These are phyloP conservation scores for Lysiphlebus fabarum DNA, from an alignment of 1,140 invertebrate species.

Conservation along the genomic window DNA sequence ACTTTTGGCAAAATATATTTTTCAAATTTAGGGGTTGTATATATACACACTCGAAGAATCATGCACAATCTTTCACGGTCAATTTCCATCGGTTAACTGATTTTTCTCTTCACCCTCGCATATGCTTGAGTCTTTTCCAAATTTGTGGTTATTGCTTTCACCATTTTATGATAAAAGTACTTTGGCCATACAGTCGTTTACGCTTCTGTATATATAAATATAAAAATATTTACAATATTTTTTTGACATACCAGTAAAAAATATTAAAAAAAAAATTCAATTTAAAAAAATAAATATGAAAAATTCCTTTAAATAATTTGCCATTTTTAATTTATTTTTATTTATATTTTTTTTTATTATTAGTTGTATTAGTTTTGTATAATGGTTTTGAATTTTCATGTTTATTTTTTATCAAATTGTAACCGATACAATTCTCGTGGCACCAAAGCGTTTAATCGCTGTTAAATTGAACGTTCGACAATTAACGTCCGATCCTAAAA, in stretches of 20 bases:
- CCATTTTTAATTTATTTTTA: too few relatives aligned
- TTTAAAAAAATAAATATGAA: too few relatives aligned
- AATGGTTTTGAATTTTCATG: conserved; percentile 12
- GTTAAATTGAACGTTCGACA: conserved; percentile 27
- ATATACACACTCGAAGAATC: too few relatives aligned
- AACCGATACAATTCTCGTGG: conserved; percentile 20
- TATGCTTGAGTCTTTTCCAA: conserved; percentile 14
- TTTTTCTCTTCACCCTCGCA: conserved; percentile 12
- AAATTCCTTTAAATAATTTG: too few relatives aligned
- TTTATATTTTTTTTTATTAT: too few relatives aligned
- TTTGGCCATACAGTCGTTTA: conserved; percentile 16
- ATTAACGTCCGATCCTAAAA: conserved; percentile 26
- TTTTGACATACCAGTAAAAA: too few relatives aligned
- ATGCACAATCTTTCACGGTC: conserved; percentile 20
- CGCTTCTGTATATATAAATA: conserved; percentile 11
- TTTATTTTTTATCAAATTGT: conserved; percentile 19
- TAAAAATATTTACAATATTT: conserved; percentile 2
- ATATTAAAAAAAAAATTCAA: too few relatives aligned
- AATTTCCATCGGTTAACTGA: conserved; percentile 25
- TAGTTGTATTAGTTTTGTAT: neutral
- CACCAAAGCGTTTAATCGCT: conserved; percentile 23
- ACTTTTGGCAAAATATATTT: too few relatives aligned
- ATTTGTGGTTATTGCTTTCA: conserved; percentile 21
- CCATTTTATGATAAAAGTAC: conserved; percentile 2
- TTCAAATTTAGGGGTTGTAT: too few relatives aligned